Conservation (phyloP, 2,113 vertebrate genomes). For the Gymnogyps californianus region DNA sequence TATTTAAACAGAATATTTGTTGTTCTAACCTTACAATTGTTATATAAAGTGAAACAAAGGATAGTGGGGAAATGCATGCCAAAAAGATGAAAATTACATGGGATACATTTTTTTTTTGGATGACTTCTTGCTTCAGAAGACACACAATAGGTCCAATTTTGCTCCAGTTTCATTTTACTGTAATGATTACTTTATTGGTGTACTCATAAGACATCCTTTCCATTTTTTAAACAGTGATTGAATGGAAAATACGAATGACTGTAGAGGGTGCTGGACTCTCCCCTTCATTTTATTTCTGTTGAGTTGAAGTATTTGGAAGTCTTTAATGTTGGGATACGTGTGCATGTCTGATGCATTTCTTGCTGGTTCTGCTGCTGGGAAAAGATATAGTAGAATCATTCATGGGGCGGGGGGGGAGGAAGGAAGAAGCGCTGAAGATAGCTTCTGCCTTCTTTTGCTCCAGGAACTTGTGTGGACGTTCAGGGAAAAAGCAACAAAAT, state of each 20-base stretch:
- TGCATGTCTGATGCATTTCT: background rate
- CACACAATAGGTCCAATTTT: background rate
- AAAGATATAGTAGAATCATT: background rate
- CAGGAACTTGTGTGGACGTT: background rate
- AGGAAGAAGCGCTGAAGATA: background rate
- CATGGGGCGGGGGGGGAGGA: accelerated
- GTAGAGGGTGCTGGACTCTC: background rate
- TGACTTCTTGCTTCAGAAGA: background rate
- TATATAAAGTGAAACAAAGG: background rate
- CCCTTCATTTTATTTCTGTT: background rate
- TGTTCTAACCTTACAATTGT: background rate
- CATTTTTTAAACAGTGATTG: background rate
- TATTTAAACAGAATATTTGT: background rate
- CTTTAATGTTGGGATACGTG: background rate
- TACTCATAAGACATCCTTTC: background rate
- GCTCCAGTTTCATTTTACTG: background rate
- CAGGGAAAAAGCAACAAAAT: background rate
- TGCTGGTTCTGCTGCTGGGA: background rate
- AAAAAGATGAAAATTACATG: background rate
- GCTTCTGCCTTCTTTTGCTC: background rate
- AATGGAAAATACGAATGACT: background rate
- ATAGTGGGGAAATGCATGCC: background rate
- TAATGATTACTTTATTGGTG: background rate
- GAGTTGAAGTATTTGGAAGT: background rate
- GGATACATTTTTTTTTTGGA: background rate